A percentile compares a stretch with the other conserved stretches of the same genome.
phyloP scores from a whole-genome alignment of 2,888 invertebrate species.

The Phaedon cochleariae region DNA sequence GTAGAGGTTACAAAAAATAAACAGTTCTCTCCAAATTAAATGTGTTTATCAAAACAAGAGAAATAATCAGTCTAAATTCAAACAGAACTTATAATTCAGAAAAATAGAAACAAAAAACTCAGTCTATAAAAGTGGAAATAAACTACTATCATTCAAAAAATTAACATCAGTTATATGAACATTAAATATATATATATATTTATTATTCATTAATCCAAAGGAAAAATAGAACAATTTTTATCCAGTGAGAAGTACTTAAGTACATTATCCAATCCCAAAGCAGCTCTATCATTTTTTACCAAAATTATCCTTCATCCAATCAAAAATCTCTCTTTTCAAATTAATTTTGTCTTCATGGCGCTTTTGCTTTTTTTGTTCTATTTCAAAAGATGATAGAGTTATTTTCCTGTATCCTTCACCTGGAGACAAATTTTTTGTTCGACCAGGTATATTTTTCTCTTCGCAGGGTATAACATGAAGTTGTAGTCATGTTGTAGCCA shows the following conservation, averaged over 20 bases:
- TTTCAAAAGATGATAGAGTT: slow-evolving; percentile 4
- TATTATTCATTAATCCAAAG: too few species aligned
- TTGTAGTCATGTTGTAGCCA: too few species aligned
- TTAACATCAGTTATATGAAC: too few species aligned
- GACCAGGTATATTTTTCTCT: slow-evolving; percentile 6
- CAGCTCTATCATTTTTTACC: slow-evolving; percentile 8
- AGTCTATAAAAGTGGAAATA: too few species aligned
- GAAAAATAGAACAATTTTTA: background rate
- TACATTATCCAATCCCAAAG: too few species aligned
- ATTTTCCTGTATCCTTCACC: slow-evolving; percentile 2
- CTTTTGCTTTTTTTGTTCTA: slow-evolving; percentile 3
- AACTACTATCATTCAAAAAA: too few species aligned
- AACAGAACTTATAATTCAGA: too few species aligned
- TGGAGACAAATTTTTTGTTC: background rate
- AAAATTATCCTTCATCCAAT: slow-evolving; percentile 1
- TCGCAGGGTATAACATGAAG: too few species aligned
- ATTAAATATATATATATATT: too few species aligned
- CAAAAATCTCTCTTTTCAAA: slow-evolving; percentile 7
- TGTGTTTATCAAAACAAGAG: background rate
- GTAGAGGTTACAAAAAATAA: background rate
- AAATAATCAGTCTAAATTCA: too few species aligned
- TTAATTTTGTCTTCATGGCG: slow-evolving; percentile 6
- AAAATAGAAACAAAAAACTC: slow-evolving; percentile 6
- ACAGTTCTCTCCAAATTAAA: background rate
- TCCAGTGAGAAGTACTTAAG: background rate